Evolutionary conservation across 2,888 invertebrate species (phyloP), one percentile per base, ranked within the genome.

Genomic region (Macrosiphum euphorbiae): DNA sequence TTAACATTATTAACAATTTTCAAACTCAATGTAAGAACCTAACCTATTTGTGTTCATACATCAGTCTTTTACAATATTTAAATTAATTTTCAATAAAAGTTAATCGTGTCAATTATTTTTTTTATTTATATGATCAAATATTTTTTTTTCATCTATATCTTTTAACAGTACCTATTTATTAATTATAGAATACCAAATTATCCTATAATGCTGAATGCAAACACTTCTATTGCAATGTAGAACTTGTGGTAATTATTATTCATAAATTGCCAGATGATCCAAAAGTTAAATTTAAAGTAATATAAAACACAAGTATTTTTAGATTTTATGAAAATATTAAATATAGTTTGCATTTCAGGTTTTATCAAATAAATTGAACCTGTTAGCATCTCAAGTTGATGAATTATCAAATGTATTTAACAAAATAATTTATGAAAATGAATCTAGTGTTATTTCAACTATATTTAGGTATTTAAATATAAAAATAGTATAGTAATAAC

Each of bases 151-250:
- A 55, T 55, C 5, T 55, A 52, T 5, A 20, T 58, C 5, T 16
- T 16, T 28, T 87, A 47, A 52, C n/a, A 52, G 28, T 16, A n/a
- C n/a, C n/a, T n/a, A 84, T 91, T 52, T 84, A 44, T 92, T 1
- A 47, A 47, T 47, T 88, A 5, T 55, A 92, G 92, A 85, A 92
- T 89, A 92, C 41, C n/a, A 92, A 92, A 89, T 47, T 92, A n/a
- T 85, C 52, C 44, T 92, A 84, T 58, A 47, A 92, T 58, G 52
- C 92, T 58, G 44, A 44, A 47, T 89, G 28, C 47, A 92, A 85
- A 85, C 58, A 92, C 84, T 85, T 92, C 13, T 92, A 89, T 84
- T 92, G 92, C 89, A 92, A n/a, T 26, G 88, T 84, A n/a, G 92
- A 92, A 89, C 84, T 92, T 55, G 92, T 89, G 28, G n/a, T 92